phyloP scores from a whole-genome alignment of 2,888 invertebrate species.

The Oxystoma pomonae region DNA sequence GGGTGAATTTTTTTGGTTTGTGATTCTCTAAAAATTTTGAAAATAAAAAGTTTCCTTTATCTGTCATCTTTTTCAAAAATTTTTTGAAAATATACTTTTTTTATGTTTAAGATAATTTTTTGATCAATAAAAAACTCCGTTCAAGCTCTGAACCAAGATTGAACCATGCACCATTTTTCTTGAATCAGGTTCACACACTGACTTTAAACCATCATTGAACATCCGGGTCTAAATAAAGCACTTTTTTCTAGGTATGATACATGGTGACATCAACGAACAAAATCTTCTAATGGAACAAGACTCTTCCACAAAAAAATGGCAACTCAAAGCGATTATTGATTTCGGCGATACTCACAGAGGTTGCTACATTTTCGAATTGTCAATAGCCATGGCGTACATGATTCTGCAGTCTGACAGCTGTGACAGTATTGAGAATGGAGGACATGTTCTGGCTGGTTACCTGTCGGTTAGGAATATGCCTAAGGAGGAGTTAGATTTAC shows the following conservation, averaged over 20 bases:
- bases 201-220: no score
- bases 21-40: no score
- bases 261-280: conserved; percentile 90
- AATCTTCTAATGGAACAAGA: conserved; percentile 60
- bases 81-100: no score
- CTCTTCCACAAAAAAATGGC: conserved; percentile 48
- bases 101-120: no score
- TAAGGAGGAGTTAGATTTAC: conserved; percentile 57
- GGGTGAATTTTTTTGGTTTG: no score
- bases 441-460: conserved; percentile 75
- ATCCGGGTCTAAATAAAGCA: no score
- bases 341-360: conserved; percentile 78
- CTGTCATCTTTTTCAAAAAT: no score
- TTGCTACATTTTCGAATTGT: conserved; percentile 78
- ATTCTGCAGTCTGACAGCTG: conserved; percentile 64
- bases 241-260: conserved; percentile 63
- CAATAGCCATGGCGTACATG: conserved; percentile 77
- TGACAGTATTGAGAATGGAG: conserved; percentile 50
- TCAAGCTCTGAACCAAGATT: no score
- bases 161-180: no score
- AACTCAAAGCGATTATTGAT: conserved; percentile 72
- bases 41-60: no score
- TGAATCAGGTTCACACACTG: no score
- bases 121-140: no score
- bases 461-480: conserved; percentile 56